These are phyloP conservation scores for Drosophila setosimentum DNA, from an alignment of 2,888 invertebrate species.

Conservation along the genomic window DNA sequence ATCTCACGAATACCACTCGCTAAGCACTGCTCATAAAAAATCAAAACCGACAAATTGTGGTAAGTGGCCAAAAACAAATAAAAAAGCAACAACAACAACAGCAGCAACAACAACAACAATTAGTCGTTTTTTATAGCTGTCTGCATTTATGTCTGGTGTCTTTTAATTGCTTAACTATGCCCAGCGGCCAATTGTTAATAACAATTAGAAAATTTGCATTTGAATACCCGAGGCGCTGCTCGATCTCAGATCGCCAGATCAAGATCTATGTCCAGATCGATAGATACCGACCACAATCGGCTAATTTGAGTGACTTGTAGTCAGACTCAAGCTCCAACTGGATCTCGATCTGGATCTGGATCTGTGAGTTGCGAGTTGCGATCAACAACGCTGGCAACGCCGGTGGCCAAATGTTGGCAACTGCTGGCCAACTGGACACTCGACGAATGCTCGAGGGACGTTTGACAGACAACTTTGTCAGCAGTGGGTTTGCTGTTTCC, in stretches of 20 bases:
- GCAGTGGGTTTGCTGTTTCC: slow-evolving; percentile 13
- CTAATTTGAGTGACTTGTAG: slow-evolving; percentile 70
- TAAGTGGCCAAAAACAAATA: slow-evolving; percentile 34
- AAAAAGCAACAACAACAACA: not conserved
- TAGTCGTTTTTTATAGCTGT: slow-evolving; percentile 31
- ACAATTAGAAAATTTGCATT: slow-evolving; percentile 75
- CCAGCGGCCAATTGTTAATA: slow-evolving; percentile 78
- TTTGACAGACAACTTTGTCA: slow-evolving; percentile 53
- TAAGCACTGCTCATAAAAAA: slow-evolving; percentile 4
- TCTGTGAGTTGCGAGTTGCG: slow-evolving; percentile 37
- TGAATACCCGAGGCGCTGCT: slow-evolving; percentile 34
- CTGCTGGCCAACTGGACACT: slow-evolving; percentile 2
- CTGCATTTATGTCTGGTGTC: slow-evolving; percentile 59
- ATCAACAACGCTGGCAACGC: slow-evolving; percentile 34
- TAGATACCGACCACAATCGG: slow-evolving; percentile 40
- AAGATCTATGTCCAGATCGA: slow-evolving; percentile 31
- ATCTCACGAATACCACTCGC: not conserved
- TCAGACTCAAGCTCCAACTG: slow-evolving; percentile 11
- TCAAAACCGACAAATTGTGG: slow-evolving; percentile 48
- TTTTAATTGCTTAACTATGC: slow-evolving; percentile 77
- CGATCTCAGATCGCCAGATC: slow-evolving; percentile 37
- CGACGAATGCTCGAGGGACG: slow-evolving; percentile 34
- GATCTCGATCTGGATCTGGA: slow-evolving; percentile 12
- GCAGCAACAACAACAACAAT: not conserved
- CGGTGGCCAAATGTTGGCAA: slow-evolving; percentile 52